Evolutionary conservation across 2,888 invertebrate species (phyloP).

Genomic region (Deilephila elpenor): DNA sequence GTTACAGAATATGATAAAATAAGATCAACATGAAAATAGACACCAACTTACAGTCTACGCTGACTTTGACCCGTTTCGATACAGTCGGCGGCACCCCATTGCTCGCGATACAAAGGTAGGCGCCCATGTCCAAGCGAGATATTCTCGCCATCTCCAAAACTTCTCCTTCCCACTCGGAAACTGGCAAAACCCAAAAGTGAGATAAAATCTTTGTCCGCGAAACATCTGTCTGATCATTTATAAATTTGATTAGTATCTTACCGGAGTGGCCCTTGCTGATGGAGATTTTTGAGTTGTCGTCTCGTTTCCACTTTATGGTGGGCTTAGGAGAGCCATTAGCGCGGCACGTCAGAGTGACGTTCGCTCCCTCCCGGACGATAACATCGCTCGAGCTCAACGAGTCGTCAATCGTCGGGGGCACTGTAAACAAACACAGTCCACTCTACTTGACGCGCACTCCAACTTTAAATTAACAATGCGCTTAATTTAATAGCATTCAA

Average conservation of each 20-base stretch:
- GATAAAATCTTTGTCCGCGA: slow-evolving; percentile 1
- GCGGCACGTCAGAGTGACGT: slow-evolving; percentile 94
- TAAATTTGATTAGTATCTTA: slow-evolving; percentile 59
- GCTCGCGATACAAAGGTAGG: slow-evolving; percentile 95
- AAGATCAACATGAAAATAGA: slow-evolving; percentile 1
- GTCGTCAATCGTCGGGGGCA: slow-evolving; percentile 96
- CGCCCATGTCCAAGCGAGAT: slow-evolving; percentile 95
- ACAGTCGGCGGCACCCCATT: slow-evolving; percentile 96
- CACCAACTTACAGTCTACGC: slow-evolving; percentile 94
- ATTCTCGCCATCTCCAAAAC: slow-evolving; percentile 92
- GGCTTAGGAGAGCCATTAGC: slow-evolving; percentile 95
- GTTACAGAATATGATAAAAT: not conserved
- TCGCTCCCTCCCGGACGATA: slow-evolving; percentile 95
- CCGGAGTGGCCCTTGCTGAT: slow-evolving; percentile 93
- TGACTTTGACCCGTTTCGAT: slow-evolving; percentile 96
- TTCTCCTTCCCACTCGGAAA: slow-evolving; percentile 93
- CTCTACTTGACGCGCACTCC: slow-evolving; percentile 11
- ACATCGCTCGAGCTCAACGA: slow-evolving; percentile 95
- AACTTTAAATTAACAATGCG: slow-evolving; percentile 26
- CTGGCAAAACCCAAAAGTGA: slow-evolving; percentile 74
- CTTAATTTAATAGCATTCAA: slow-evolving; percentile 25
- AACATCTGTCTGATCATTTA: slow-evolving; percentile 27
- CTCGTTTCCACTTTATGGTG: slow-evolving; percentile 95
- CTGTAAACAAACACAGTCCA: slow-evolving; percentile 80
- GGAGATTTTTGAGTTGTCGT: slow-evolving; percentile 94